These are phyloP conservation scores for Drosophila falleni DNA, from an alignment of 2,888 invertebrate species.

Conservation along the genomic window DNA sequence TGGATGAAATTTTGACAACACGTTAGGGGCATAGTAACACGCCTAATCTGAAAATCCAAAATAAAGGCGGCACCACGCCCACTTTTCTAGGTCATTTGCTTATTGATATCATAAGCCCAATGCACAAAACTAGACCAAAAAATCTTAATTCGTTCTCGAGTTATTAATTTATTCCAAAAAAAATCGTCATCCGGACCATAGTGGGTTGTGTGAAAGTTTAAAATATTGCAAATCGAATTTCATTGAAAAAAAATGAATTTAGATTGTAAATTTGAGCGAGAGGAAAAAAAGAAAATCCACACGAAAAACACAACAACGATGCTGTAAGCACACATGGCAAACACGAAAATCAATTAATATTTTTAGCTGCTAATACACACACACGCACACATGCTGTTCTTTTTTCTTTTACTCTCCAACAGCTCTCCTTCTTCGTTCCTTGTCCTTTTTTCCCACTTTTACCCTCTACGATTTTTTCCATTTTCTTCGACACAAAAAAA, in stretches of 20 bases:
- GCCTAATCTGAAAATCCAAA: no score
- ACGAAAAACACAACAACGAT: not conserved
- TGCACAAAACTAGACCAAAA: no score
- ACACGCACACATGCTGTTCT: slow-evolving; percentile 1
- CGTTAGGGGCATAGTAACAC: no score
- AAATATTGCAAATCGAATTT: slow-evolving; percentile 36
- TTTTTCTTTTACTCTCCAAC: not conserved
- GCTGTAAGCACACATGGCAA: slow-evolving; percentile 21
- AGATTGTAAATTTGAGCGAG: slow-evolving; percentile 5
- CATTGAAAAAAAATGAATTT: slow-evolving; percentile 21
- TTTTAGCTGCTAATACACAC: slow-evolving; percentile 17
- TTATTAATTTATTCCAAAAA: no score
- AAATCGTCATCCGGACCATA: no score
- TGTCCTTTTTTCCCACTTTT: not conserved
- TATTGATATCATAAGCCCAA: no score
- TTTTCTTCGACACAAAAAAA: slow-evolving; percentile 4
- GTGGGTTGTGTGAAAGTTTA: not conserved
- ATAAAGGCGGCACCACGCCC: no score
- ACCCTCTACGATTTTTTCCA: not conserved
- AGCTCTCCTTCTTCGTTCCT: not conserved
- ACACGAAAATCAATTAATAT: slow-evolving; percentile 60
- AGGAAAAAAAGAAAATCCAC: not conserved
- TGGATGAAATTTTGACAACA: no score
- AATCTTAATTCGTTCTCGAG: no score
- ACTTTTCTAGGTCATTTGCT: no score